Base-by-base conservation (phyloP, 1,140 invertebrate genomes). In the Parasteatoda tepidariorum region DNA sequence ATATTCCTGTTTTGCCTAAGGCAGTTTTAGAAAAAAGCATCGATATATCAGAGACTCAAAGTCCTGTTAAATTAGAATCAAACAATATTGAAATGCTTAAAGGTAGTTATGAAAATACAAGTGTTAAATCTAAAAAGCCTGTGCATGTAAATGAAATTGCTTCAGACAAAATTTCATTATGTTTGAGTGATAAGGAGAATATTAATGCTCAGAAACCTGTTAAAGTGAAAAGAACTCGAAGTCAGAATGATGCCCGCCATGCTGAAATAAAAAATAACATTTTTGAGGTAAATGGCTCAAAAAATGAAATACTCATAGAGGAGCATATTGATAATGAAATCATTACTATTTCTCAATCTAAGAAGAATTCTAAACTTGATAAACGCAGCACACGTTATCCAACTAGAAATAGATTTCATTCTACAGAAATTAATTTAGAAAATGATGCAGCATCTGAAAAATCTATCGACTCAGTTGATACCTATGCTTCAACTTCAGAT, bases 121-220 rank as follows among this genome's bases (percentile, higher is more conserved):
- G 11, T 64, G 28, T 24, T 6, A 83, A 66, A 33, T 26, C 48
- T 5, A 73, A 64, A 34, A 73, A 55, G 18, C 64, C 30, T 34
- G 13, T 38, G 4, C 30, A 22, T 61, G 30, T 7, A 7, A 68
- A 31, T 68, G 78, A 70, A 59, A 31, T 33, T 18, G 68, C 78
- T 9, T 54, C 33, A 54, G 59, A 73, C 55, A 83, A 83, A 66
- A 73, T 64, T 55, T 83, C 79, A 13, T 55, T 55, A 1, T 83
- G 79, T 73, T 34, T 73, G 2, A 83, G 79, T 66, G 79, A 83
- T 38, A 83, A 83, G 26, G 79, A 83, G 41, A 83, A 83, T 31
- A 83, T 83, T 11, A 74, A 55, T 73, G 67, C 57, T 4, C 67
- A 62, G 28, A 55, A 57, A 31, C 67, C 67, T 31, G 59, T 73